These are phyloP conservation scores for Epinephelus coioides DNA, from an alignment of 2,797 vertebrate species.

Conservation along the genomic window DNA sequence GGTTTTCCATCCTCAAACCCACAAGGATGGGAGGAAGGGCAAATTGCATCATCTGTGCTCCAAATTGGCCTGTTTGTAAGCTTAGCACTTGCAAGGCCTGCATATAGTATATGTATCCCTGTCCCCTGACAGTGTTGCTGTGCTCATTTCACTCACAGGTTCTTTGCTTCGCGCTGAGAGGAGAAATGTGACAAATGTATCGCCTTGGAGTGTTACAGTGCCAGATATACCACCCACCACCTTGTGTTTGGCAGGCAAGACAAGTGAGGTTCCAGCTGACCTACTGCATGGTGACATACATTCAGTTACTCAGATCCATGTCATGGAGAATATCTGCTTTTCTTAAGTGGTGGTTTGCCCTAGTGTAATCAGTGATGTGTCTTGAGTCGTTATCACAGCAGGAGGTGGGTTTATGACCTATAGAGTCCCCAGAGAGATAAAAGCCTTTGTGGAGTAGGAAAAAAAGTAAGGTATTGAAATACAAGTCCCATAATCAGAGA, in stretches of 20 bases:
- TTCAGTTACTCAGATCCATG: background rate
- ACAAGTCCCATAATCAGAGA: background rate
- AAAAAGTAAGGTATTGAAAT: background rate
- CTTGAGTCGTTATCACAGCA: too few relatives aligned
- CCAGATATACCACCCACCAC: constrained; percentile 11
- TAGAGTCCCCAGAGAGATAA: too few relatives aligned
- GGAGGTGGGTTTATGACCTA: too few relatives aligned
- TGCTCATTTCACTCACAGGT: background rate
- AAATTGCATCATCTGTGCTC: constrained; percentile 24
- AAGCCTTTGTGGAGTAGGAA: background rate
- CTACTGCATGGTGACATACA: constrained; percentile 19
- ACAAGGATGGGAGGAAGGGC: background rate
- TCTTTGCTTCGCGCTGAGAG: background rate
- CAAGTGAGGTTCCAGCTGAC: constrained; percentile 19
- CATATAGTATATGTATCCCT: background rate
- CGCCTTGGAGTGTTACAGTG: constrained; percentile 4
- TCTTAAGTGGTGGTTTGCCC: background rate
- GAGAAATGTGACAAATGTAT: constrained; percentile 22
- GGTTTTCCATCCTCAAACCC: background rate
- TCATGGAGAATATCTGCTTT: background rate
- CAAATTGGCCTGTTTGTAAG: constrained; percentile 11
- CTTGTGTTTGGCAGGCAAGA: constrained; percentile 18
- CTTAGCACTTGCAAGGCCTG: background rate
- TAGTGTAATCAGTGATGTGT: background rate
- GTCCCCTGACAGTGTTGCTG: background rate